Conservation (phyloP, 2,888 invertebrate species). For the Drosophila siamana region DNA sequence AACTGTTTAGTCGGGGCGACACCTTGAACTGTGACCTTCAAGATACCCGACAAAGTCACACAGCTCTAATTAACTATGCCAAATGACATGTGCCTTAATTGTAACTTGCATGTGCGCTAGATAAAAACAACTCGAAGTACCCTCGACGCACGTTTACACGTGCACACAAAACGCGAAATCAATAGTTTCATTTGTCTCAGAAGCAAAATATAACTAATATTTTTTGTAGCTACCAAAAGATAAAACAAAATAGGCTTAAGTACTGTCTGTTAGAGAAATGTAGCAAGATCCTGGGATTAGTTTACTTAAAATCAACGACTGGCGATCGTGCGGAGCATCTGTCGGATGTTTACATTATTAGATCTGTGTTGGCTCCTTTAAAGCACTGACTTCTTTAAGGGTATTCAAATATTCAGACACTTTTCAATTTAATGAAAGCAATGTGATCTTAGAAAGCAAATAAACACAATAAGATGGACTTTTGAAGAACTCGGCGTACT, state of each 20-base stretch:
- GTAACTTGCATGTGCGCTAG: conserved; percentile 34
- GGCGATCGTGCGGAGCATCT: too few relatives aligned
- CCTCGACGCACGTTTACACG: conserved; percentile 23
- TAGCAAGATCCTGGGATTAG: too few relatives aligned
- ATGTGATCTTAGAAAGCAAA: not conserved
- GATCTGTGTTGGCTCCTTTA: too few relatives aligned
- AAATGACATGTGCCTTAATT: conserved; percentile 46
- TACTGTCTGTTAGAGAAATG: too few relatives aligned
- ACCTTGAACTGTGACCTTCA: conserved; percentile 56
- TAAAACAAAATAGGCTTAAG: not conserved
- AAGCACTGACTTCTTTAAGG: not conserved
- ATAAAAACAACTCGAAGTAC: conserved; percentile 13
- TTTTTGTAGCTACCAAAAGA: not conserved
- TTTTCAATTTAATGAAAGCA: not conserved
- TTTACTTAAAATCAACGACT: too few relatives aligned
- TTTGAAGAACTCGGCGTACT: not conserved
- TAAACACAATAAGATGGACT: not conserved
- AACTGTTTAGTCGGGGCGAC: conserved; percentile 22
- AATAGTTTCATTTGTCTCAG: too few relatives aligned
- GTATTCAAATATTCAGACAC: not conserved
- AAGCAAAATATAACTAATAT: too few relatives aligned
- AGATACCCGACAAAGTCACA: conserved; percentile 22
- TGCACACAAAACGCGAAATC: conserved; percentile 3
- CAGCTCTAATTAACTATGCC: conserved; percentile 57
- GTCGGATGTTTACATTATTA: too few relatives aligned